Conservation (phyloP, 2,113 vertebrate genomes). For the Perognathus longimembris region DNA sequence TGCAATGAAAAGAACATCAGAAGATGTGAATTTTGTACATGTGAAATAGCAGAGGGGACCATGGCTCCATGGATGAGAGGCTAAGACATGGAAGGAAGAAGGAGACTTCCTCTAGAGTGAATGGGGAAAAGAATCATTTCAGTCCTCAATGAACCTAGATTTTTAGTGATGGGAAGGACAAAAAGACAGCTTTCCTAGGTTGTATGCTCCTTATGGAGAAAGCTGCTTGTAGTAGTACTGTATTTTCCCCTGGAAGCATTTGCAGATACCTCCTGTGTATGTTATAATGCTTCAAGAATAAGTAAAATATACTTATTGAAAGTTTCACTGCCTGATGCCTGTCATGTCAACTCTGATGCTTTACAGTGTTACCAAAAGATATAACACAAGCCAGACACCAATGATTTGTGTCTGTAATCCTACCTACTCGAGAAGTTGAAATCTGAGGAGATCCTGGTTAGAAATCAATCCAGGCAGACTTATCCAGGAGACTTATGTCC, state of each 20-base stretch:
- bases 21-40: neutral
- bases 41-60: neutral
- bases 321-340: neutral
- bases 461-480: no score
- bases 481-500: no score
- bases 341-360: neutral
- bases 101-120: neutral
- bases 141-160: neutral
- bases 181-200: neutral
- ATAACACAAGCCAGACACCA: neutral
- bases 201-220: neutral
- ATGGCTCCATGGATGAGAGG: neutral
- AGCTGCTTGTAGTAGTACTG: neutral
- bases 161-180: neutral
- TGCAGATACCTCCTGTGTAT: neutral
- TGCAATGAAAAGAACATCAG: neutral
- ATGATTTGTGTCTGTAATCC: no score
- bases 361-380: neutral
- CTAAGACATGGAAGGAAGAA: neutral
- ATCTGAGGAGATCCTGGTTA: no score
- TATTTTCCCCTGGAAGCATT: neutral
- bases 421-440: no score
- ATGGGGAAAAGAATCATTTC: neutral
- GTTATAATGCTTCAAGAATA: neutral
- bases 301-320: neutral